These are phyloP conservation scores for Dicycla oo DNA, from an alignment of 2,888 invertebrate genomes.

Conservation along the genomic window DNA sequence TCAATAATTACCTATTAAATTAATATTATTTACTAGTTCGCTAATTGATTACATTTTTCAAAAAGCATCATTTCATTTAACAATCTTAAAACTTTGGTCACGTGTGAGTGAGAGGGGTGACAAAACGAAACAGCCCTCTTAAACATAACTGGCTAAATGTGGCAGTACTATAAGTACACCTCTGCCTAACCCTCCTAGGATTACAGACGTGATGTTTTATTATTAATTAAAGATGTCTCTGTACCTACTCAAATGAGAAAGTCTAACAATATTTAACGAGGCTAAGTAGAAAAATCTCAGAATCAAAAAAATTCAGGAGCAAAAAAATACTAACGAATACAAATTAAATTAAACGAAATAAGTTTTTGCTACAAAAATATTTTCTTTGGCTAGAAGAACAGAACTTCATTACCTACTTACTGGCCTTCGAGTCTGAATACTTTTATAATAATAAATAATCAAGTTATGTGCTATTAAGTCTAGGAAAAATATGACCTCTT, in stretches of 20 bases:
- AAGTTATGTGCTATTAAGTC: slow-evolving; percentile 33
- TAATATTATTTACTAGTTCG: too few relatives aligned
- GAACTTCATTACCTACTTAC: slow-evolving; percentile 31
- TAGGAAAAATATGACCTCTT: slow-evolving; percentile 8
- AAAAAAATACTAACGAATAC: slow-evolving; percentile 29
- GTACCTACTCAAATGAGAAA: background rate
- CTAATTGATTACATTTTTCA: too few relatives aligned
- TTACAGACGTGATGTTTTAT: too few relatives aligned
- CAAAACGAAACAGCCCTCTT: too few relatives aligned
- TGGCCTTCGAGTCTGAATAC: slow-evolving; percentile 27
- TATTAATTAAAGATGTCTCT: background rate
- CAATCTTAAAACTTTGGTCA: too few relatives aligned
- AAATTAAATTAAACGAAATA: slow-evolving; percentile 35
- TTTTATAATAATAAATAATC: slow-evolving; percentile 39
- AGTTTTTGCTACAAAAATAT: slow-evolving; percentile 42
- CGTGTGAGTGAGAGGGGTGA: too few relatives aligned
- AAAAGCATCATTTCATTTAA: too few relatives aligned
- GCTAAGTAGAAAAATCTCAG: background rate
- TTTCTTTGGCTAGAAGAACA: slow-evolving; percentile 37
- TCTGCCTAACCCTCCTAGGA: too few relatives aligned
- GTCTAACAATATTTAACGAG: background rate
- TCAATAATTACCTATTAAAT: too few relatives aligned
- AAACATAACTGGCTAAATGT: too few relatives aligned
- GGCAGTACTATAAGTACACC: too few relatives aligned
- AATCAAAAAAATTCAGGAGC: slow-evolving; percentile 6